phyloP scores from a whole-genome alignment of 2,113 vertebrate species.

The Callipepla squamata region DNA sequence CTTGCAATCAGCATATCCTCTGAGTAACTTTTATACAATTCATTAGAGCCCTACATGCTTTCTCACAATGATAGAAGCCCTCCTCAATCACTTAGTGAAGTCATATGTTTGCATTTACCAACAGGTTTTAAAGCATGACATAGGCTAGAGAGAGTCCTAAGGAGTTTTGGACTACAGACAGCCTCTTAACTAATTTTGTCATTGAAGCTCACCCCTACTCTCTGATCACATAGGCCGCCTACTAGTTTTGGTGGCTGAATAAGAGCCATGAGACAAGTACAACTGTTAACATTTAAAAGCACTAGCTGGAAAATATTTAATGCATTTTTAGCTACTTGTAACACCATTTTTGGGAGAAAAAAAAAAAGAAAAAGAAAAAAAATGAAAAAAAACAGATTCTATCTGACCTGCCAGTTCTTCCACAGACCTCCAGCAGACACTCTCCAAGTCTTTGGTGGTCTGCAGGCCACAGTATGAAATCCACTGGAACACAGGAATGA shows the following conservation, averaged over 20 bases:
- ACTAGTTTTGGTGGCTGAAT: constrained; percentile 36
- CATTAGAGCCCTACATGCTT: not conserved
- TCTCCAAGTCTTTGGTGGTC: not conserved
- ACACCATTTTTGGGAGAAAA: not conserved
- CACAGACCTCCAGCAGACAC: not conserved
- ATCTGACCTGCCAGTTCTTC: not conserved
- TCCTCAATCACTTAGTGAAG: not conserved
- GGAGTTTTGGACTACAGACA: not conserved
- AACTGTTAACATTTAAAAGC: constrained; percentile 50
- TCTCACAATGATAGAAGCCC: not conserved
- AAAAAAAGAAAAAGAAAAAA: not conserved
- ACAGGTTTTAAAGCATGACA: not conserved
- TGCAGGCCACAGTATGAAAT: not conserved
- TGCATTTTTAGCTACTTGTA: constrained; percentile 53
- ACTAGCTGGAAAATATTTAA: constrained; percentile 25
- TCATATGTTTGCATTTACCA: not conserved
- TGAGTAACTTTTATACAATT: not conserved
- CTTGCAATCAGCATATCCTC: not conserved
- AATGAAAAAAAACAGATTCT: not conserved
- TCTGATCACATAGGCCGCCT: constrained; percentile 15
- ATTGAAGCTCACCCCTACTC: not conserved
- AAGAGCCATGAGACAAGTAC: constrained; percentile 52
- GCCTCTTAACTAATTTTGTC: not conserved
- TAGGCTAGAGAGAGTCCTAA: not conserved
- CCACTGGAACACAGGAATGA: not conserved